A percentile compares a stretch with the other conserved stretches of the same genome.
Conservation (phyloP, 2,113 vertebrate species). For the Phylloscopus trochilus region DNA sequence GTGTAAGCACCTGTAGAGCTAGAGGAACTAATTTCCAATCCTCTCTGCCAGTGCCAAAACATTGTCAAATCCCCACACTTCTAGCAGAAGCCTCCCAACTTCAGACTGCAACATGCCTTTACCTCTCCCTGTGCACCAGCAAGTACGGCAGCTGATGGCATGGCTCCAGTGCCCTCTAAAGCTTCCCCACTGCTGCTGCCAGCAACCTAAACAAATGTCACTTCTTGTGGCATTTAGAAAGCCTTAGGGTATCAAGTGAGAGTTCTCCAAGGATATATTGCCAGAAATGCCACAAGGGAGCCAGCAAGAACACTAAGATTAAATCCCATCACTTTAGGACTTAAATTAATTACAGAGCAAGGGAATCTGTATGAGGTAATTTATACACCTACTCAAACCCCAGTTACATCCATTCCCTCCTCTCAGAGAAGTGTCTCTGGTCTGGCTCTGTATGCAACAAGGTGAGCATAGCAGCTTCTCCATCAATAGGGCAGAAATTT, state of each 20-base stretch:
- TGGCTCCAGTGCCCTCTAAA: neutral
- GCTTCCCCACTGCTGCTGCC: neutral
- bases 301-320: neutral
- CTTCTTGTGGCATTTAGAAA: neutral
- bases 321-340: neutral
- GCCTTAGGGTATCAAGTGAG: neutral
- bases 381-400: neutral
- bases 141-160: neutral
- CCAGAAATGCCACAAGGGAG: neutral
- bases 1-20: neutral
- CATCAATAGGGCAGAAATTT: neutral
- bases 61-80: neutral
- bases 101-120: neutral
- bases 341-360: neutral
- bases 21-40: neutral
- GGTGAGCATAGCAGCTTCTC: neutral
- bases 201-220: neutral
- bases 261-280: neutral
- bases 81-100: neutral
- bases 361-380: neutral
- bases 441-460: neutral
- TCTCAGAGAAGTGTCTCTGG: neutral
- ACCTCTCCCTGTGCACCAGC: neutral
- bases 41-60: neutral
- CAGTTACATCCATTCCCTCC: neutral